These are phyloP conservation scores for Leucosticte australis DNA, from an alignment of 2,113 vertebrate genomes.

Conservation along the genomic window DNA sequence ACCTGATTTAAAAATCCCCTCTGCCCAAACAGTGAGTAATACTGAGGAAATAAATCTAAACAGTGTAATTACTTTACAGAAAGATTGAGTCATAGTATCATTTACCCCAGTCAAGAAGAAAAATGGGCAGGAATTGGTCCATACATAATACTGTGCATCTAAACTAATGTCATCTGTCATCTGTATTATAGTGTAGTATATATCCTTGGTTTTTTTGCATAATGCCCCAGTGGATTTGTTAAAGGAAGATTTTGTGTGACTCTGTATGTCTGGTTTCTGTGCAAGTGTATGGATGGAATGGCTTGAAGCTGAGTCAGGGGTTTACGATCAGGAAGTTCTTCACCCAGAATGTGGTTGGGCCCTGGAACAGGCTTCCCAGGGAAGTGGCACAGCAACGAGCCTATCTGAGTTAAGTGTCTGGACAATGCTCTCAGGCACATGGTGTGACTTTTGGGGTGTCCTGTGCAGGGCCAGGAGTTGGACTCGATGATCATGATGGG, in stretches of 20 bases:
- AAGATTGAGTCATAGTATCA: neutral
- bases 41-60: constrained; percentile 13
- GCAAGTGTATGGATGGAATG: constrained; percentile 14
- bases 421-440: neutral
- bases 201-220: constrained; percentile 10
- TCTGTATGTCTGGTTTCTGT: constrained; percentile 34
- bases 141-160: neutral
- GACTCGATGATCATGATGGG: neutral
- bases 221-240: constrained; percentile 14
- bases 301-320: neutral
- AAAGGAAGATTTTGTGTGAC: constrained; percentile 17
- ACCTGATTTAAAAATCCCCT: neutral
- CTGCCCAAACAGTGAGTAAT: neutral
- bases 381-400: neutral
- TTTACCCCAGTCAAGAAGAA: neutral
- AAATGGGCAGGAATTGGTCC: neutral
- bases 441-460: neutral
- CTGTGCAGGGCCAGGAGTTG: neutral
- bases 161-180: neutral
- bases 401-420: neutral
- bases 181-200: neutral
- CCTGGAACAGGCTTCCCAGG: neutral
- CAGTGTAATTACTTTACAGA: neutral
- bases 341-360: neutral
- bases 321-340: neutral